phyloP scores from a whole-genome alignment of 2,797 vertebrate genomes.

The Thunnus albacares region DNA sequence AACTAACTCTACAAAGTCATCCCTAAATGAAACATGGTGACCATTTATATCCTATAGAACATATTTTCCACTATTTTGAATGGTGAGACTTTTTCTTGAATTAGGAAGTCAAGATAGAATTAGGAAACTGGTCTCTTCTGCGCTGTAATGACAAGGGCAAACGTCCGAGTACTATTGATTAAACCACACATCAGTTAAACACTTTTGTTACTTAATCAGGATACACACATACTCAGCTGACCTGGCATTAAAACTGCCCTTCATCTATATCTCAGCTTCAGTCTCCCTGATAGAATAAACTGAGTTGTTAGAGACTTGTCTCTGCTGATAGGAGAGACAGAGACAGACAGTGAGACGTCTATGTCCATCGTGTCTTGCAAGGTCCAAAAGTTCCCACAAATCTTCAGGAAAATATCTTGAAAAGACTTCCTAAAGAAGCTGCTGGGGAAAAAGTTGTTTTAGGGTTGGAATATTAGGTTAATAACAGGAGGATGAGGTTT shows the following conservation, averaged over 20 bases:
- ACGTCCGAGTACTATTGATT: constrained; percentile 53
- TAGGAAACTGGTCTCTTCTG: constrained; percentile 14
- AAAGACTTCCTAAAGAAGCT: not conserved
- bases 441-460: not conserved
- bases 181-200: constrained; percentile 33
- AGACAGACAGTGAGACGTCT: not conserved
- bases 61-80: not conserved
- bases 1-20: not conserved
- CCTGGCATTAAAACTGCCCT: constrained; percentile 19
- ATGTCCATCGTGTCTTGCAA: not conserved
- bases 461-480: constrained; percentile 8
- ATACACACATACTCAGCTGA: constrained; percentile 7
- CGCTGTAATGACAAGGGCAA: constrained; percentile 25
- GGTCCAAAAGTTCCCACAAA: constrained; percentile 4
- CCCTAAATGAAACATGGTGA: not conserved
- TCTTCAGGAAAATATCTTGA: constrained; percentile 12
- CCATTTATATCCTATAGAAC: not conserved
- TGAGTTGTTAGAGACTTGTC: constrained; percentile 22
- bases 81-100: not conserved
- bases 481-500: not conserved
- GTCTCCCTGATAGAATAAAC: constrained; percentile 26
- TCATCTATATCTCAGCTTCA: constrained; percentile 39
- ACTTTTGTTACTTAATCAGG: constrained; percentile 20
- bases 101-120: constrained; percentile 11
- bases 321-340: constrained; percentile 6